Evolutionary conservation across 2,888 invertebrate genomes (phyloP).

Genomic region (Spisula solida): DNA sequence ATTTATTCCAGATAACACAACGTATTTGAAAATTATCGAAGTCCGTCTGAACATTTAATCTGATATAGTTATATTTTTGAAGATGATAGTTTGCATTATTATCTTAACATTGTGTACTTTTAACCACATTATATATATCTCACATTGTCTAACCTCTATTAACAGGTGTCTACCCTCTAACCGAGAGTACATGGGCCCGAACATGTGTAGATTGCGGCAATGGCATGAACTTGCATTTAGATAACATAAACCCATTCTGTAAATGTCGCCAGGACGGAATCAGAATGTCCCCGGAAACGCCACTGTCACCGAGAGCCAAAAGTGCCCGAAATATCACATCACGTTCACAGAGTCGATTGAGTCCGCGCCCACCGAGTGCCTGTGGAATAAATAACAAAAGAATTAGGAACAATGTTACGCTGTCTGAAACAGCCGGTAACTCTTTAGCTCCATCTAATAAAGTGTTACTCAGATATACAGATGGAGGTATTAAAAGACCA

Average conservation of each 20-base stretch:
- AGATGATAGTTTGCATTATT: conserved; percentile 8
- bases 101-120: not conserved
- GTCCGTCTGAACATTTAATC: not conserved
- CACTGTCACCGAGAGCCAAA: conserved; percentile 56
- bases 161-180: conserved; percentile 80
- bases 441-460: conserved; percentile 61
- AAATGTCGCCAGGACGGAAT: conserved; percentile 82
- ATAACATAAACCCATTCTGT: conserved; percentile 81
- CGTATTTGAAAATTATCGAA: too few species aligned
- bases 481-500: conserved; percentile 76
- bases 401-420: conserved; percentile 27
- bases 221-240: conserved; percentile 82
- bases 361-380: conserved; percentile 73
- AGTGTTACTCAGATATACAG: conserved; percentile 76
- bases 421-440: conserved; percentile 29
- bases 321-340: conserved; percentile 67
- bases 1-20: too few species aligned
- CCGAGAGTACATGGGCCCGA: conserved; percentile 77
- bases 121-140: conserved; percentile 15
- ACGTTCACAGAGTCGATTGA: conserved; percentile 69
- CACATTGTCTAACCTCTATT: conserved; percentile 72
- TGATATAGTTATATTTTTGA: not conserved
- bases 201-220: conserved; percentile 82
- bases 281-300: conserved; percentile 65
- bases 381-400: conserved; percentile 54